These are phyloP conservation scores for Drosophila demipolita DNA, from an alignment of 2,888 invertebrate genomes.

Conservation along the genomic window DNA sequence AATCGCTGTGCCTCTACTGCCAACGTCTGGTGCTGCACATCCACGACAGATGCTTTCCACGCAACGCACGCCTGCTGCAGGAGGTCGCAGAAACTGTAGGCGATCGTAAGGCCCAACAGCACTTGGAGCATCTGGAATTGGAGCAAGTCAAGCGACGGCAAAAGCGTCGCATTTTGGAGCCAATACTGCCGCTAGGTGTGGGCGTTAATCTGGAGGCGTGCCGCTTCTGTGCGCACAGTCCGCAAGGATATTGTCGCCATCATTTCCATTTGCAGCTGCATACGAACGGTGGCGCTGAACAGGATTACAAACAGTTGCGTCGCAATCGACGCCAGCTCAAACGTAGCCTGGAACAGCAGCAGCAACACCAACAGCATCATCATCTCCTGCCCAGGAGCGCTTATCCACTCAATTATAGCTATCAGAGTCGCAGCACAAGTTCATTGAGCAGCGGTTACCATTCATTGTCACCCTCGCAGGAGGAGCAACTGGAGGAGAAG, in stretches of 20 bases:
- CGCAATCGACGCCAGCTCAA: constrained; percentile 77
- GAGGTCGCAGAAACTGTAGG: constrained; percentile 81
- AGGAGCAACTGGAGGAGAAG: constrained; percentile 21
- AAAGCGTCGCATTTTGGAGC: constrained; percentile 67
- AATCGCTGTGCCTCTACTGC: constrained; percentile 84
- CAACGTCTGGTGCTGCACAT: constrained; percentile 83
- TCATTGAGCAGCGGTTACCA: constrained; percentile 69
- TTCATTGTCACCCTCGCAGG: constrained; percentile 49
- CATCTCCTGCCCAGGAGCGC: constrained; percentile 13
- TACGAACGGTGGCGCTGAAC: constrained; percentile 45
- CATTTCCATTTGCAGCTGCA: constrained; percentile 82
- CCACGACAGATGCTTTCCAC: constrained; percentile 85
- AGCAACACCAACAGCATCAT: constrained; percentile 13
- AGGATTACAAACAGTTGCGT: constrained; percentile 74
- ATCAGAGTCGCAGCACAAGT: constrained; percentile 45
- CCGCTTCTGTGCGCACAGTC: constrained; percentile 83
- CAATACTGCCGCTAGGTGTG: constrained; percentile 58
- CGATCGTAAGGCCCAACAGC: constrained; percentile 72
- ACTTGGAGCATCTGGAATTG: constrained; percentile 62
- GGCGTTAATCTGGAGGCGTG: constrained; percentile 71
- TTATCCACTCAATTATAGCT: constrained; percentile 48
- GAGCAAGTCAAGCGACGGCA: constrained; percentile 64
- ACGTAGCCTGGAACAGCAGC: constrained; percentile 77
- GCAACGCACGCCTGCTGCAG: constrained; percentile 82
- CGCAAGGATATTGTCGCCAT: constrained; percentile 84